Evolutionary conservation across 2,113 vertebrate genomes (phyloP).

Genomic region (Myotis lucifugus): DNA sequence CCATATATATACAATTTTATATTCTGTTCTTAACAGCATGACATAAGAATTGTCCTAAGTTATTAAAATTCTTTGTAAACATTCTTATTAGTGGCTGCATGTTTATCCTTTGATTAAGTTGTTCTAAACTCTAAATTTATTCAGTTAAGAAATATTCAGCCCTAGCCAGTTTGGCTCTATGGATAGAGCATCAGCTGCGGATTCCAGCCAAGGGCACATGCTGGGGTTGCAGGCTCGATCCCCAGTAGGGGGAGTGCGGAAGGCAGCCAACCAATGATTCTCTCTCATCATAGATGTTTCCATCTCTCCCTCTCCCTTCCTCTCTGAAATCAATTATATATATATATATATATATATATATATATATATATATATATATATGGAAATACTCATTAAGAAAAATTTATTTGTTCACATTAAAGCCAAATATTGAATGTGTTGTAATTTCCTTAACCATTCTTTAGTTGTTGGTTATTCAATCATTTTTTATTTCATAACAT

Average conservation of each 20-base stretch:
- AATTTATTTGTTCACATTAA: not conserved
- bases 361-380: too few relatives aligned
- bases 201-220: not conserved
- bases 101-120: not conserved
- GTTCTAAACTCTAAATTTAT: constrained; percentile 30
- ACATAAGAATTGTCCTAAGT: not conserved
- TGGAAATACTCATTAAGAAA: not conserved
- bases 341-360: too few relatives aligned
- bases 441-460: not conserved
- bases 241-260: not conserved
- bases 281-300: not conserved
- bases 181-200: not conserved
- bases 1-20: not conserved
- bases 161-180: not conserved
- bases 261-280: not conserved
- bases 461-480: not conserved
- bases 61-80: not conserved
- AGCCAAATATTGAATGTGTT: not conserved
- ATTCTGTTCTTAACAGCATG: not conserved
- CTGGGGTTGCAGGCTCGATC: not conserved
- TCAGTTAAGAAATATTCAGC: constrained; percentile 29
- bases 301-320: too few relatives aligned
- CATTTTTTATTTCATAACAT: not conserved
- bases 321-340: too few relatives aligned
- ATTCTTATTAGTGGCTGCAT: not conserved